Percentiles rank a stretch among this genome's conserved stretches.
These are phyloP conservation scores for Pelodytes ibericus DNA, from an alignment of 2,797 vertebrate genomes.

Conservation along the genomic window DNA sequence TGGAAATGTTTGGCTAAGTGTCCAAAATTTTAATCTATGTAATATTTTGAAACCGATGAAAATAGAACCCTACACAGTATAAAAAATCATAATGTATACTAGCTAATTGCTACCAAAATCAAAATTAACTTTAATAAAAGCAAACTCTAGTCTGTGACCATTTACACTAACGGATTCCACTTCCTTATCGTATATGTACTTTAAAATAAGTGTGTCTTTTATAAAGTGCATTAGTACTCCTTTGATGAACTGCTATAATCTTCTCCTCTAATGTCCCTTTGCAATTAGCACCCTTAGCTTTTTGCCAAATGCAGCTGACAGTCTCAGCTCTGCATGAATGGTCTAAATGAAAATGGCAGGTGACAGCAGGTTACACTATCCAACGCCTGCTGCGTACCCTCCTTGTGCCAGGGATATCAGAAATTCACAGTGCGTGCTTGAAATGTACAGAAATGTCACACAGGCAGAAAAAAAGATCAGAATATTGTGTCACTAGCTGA, in stretches of 20 bases:
- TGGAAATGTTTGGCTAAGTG: too few species aligned
- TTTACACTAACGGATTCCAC: background rate
- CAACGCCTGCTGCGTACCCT: conserved; percentile 52
- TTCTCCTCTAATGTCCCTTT: background rate
- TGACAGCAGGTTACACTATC: conserved; percentile 50
- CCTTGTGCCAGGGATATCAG: conserved; percentile 52
- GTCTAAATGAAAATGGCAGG: conserved; percentile 59
- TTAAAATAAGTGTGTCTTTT: background rate
- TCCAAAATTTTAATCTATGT: too few species aligned
- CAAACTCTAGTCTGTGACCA: background rate
- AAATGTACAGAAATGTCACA: conserved; percentile 57
- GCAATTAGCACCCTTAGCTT: conserved; percentile 6
- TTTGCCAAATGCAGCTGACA: background rate
- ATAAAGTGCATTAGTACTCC: background rate
- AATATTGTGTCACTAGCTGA: conserved; percentile 3
- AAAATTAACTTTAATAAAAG: background rate
- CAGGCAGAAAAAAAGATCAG: conserved; percentile 14
- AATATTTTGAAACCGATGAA: too few species aligned
- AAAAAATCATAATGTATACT: too few species aligned
- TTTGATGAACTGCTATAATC: background rate
- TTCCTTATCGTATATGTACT: background rate
- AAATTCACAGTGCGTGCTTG: conserved; percentile 57
- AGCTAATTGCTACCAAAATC: too few species aligned
- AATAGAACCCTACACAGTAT: background rate
- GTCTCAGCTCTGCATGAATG: conserved; percentile 26